Evolutionary conservation across 2,888 invertebrate species (phyloP), one percentile per base, ranked within the genome.

Genomic region (Terebella lapidaria): DNA sequence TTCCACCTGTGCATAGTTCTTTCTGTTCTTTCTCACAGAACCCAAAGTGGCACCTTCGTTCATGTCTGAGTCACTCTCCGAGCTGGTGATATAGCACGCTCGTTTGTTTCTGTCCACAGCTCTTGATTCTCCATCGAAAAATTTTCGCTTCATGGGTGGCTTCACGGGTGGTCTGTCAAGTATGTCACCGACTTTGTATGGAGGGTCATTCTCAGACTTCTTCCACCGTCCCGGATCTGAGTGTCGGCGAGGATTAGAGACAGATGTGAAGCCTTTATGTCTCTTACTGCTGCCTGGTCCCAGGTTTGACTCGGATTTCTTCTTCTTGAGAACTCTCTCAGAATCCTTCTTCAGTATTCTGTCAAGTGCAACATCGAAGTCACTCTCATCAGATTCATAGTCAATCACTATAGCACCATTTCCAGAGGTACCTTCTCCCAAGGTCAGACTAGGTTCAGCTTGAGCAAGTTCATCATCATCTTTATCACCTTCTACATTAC

Each of bases 101-200:
- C 53, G 26, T 28, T 53, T 53, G 53, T 53, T 53, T 15, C 53
- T 26, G 28, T 53, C 53, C 22, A 22, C 28, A 5, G 53, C 53
- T 24, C n/a, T n/a, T n/a, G n/a, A n/a, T n/a, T n/a, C 5, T 15
- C n/a, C 42, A 35, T 10, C 10, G 42, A n/a, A n/a, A 35, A 35
- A 35, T 35, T 35, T 49, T 24, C n/a, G 10, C 22, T 49, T 49
- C 24, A n/a, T 10, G 10, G 42, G 10, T 15, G 10, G 10, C n/a
- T 35, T 35, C 42, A 15, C n/a, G 42, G 42, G 10, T n/a, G 10
- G 42, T 10, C 42, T 35, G 42, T 35, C 42, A 10, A 35, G n/a
- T 35, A 35, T 15, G 10, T 35, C 42, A 35, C 42, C 42, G n/a
- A n/a, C n/a, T 35, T 35, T 35, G 10, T 15, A 15, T 15, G n/a